Conservation (phyloP, 1,140 invertebrate species). For the Venustaconcha ellipsiformis region DNA sequence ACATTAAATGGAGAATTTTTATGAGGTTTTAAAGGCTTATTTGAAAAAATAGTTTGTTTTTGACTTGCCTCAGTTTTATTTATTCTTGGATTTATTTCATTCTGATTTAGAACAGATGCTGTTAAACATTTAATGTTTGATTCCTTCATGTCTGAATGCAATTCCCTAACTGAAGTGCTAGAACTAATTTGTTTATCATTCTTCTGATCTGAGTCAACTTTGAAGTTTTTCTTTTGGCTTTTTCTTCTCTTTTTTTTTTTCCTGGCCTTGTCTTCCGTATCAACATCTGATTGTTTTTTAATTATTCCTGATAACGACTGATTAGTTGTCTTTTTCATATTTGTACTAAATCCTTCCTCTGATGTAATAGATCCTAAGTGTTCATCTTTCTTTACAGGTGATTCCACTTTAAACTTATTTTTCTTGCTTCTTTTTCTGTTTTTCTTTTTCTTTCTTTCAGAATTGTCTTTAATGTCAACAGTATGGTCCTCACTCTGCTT, state of each 20-base stretch:
- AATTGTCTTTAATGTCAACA: neutral
- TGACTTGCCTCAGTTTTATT: neutral
- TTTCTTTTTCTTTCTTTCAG: conserved; percentile 6
- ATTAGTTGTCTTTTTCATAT: conserved; percentile 9
- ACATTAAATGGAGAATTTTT: neutral
- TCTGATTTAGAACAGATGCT: neutral
- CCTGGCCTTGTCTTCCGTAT: conserved; percentile 1
- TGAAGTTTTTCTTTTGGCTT: conserved; percentile 26
- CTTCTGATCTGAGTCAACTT: conserved; percentile 12
- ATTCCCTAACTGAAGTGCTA: neutral
- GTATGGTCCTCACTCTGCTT: too few relatives aligned
- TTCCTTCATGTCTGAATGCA: neutral
- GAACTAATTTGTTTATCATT: neutral
- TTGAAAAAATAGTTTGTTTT: neutral
- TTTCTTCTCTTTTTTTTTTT: conserved; percentile 27
- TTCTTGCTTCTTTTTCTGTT: neutral
- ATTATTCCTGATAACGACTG: neutral
- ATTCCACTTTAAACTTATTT: conserved; percentile 2
- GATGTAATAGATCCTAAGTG: neutral
- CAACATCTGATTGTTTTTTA: neutral
- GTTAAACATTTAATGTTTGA: neutral
- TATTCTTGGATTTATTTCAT: neutral
- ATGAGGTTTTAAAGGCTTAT: conserved; percentile 2
- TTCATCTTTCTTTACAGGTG: conserved; percentile 2
- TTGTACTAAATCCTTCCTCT: neutral